Conservation (phyloP, 2,113 vertebrate genomes). For the Oxyura jamaicensis region DNA sequence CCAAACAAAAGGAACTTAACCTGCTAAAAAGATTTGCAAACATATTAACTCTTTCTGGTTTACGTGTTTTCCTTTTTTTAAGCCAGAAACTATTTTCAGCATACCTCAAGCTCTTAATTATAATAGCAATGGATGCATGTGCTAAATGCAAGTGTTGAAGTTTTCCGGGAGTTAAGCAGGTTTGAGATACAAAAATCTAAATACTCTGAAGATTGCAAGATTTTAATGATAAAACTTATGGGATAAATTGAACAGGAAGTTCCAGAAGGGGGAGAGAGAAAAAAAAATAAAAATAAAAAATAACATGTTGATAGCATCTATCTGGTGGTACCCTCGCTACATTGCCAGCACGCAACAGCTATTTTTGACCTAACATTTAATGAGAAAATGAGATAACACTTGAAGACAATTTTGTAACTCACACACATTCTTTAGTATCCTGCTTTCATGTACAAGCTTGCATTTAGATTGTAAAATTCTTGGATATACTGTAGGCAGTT, state of each 20-base stretch:
- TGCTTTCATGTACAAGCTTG: background rate
- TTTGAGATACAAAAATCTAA: background rate
- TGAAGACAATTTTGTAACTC: background rate
- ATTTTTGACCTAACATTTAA: background rate
- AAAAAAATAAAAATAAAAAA: background rate
- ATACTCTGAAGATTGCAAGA: background rate
- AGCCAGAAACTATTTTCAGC: background rate
- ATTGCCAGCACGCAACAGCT: background rate
- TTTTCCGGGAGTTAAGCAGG: background rate
- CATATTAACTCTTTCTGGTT: background rate
- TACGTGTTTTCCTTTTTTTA: background rate
- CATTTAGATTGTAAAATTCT: background rate
- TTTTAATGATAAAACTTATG: background rate
- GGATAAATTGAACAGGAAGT: background rate
- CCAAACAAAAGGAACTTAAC: background rate
- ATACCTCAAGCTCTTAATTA: background rate
- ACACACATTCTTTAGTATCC: background rate
- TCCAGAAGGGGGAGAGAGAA: rapidly evolving
- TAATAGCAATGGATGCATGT: background rate
- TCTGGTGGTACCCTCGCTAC: background rate
- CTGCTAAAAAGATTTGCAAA: background rate
- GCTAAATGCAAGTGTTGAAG: background rate
- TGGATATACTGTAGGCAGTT: background rate
- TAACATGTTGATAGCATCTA: background rate
- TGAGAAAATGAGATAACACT: background rate